Conservation (phyloP, 2,797 vertebrate species). For the Botia kubotai region DNA sequence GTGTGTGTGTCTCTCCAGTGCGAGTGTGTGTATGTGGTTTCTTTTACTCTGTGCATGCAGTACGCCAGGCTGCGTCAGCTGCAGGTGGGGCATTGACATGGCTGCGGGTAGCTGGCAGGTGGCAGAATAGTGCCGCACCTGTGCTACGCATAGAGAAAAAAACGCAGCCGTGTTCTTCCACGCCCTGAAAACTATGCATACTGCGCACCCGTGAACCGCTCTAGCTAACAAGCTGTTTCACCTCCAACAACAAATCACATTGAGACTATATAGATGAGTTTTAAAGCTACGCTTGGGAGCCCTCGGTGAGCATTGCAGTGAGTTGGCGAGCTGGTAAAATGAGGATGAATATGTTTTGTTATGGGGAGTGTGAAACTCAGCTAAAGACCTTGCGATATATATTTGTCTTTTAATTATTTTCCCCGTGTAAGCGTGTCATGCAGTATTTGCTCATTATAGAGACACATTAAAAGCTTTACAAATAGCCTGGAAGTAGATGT, state of each 20-base stretch:
- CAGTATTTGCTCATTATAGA: constrained; percentile 74
- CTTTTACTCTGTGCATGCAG: constrained; percentile 55
- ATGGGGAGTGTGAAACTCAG: constrained; percentile 40
- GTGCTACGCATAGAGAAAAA: constrained; percentile 59
- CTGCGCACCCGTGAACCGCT: constrained; percentile 39
- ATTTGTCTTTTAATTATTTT: constrained; percentile 56
- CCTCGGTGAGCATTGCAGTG: constrained; percentile 22
- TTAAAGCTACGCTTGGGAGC: constrained; percentile 35
- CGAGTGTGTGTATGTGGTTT: constrained; percentile 35
- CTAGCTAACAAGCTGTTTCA: constrained; percentile 41
- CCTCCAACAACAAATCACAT: constrained; percentile 41
- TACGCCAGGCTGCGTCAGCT: constrained; percentile 75
- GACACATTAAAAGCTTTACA: constrained; percentile 74
- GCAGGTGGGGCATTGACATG: constrained; percentile 73
- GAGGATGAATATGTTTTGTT: constrained; percentile 54
- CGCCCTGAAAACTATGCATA: constrained; percentile 49
- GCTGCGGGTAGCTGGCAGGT: constrained; percentile 75
- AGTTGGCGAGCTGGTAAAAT: constrained; percentile 36
- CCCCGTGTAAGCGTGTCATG: constrained; percentile 57
- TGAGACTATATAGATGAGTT: constrained; percentile 42
- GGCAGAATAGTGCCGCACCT: constrained; percentile 72
- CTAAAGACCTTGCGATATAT: constrained; percentile 41
- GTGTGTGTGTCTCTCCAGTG: constrained; percentile 20
- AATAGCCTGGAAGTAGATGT: constrained; percentile 69
- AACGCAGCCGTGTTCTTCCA: constrained; percentile 36